Conservation (phyloP, 2,888 invertebrate species). For the Copidosoma aretas region DNA sequence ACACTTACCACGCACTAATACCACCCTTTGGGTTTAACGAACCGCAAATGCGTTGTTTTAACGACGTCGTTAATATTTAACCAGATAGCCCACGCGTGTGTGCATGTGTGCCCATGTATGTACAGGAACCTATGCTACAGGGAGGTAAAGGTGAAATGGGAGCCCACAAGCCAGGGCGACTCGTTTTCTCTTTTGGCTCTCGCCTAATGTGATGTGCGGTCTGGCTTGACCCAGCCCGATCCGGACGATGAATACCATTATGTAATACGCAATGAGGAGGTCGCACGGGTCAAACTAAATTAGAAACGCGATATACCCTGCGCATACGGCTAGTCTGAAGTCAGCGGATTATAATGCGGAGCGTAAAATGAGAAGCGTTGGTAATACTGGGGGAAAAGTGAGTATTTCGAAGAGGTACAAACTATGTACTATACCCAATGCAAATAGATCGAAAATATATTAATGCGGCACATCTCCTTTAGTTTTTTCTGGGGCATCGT, state of each 20-base stretch:
- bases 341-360: conserved; percentile 21
- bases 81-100: conserved; percentile 57
- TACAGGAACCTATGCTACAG: too few relatives aligned
- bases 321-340: conserved; percentile 15
- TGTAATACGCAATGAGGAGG: not conserved
- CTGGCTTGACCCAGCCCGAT: conserved; percentile 14
- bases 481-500: not conserved
- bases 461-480: not conserved
- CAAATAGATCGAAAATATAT: too few relatives aligned
- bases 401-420: too few relatives aligned
- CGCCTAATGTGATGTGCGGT: conserved; percentile 30
- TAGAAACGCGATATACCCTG: conserved; percentile 38
- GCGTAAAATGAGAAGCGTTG: not conserved
- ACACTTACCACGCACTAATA: conserved; percentile 9
- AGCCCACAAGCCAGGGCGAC: not conserved
- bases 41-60: conserved; percentile 63
- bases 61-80: conserved; percentile 63
- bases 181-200: not conserved
- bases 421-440: too few relatives aligned
- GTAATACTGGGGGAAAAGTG: not conserved
- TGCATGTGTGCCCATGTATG: too few relatives aligned
- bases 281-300: conserved; percentile 32
- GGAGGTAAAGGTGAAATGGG: too few relatives aligned
- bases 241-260: not conserved
- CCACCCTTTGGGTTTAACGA: conserved; percentile 54